These are phyloP conservation scores for Lichenostomus cassidix DNA, from an alignment of 2,113 vertebrate genomes.

Conservation along the genomic window DNA sequence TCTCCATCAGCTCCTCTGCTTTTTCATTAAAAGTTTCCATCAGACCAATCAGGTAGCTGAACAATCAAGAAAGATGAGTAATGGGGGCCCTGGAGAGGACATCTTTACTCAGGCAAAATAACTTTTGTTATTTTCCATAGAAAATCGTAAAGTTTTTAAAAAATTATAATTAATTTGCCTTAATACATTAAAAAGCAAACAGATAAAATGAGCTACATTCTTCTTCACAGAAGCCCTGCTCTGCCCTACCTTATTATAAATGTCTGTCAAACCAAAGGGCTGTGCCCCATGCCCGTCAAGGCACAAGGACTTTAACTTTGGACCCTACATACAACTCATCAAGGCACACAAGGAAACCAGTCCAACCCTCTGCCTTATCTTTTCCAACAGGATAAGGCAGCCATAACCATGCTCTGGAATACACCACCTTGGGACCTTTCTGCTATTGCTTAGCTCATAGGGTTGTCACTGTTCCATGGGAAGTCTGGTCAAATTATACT, in stretches of 20 bases:
- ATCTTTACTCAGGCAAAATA: not conserved
- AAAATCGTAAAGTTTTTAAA: not conserved
- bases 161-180: not conserved
- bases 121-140: not conserved
- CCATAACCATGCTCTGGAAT: not conserved
- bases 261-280: not conserved
- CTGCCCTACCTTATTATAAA: not conserved
- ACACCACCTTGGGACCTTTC: not conserved
- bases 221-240: not conserved
- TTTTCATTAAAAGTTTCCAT: slow-evolving; percentile 82
- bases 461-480: not conserved
- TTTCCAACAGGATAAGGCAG: not conserved
- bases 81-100: not conserved
- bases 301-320: not conserved
- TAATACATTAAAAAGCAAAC: not conserved
- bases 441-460: not conserved
- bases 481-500: not conserved
- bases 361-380: not conserved
- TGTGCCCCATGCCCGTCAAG: not conserved
- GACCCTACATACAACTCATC: not conserved
- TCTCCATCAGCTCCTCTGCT: slow-evolving; percentile 78
- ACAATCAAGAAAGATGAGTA: slow-evolving; percentile 27
- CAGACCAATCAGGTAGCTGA: slow-evolving; percentile 76
- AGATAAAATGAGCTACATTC: not conserved
- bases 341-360: not conserved